Evolutionary conservation across 2,113 vertebrate species (phyloP), one percentile per base, ranked within the genome.

Genomic region (Sminthopsis crassicaudata): DNA sequence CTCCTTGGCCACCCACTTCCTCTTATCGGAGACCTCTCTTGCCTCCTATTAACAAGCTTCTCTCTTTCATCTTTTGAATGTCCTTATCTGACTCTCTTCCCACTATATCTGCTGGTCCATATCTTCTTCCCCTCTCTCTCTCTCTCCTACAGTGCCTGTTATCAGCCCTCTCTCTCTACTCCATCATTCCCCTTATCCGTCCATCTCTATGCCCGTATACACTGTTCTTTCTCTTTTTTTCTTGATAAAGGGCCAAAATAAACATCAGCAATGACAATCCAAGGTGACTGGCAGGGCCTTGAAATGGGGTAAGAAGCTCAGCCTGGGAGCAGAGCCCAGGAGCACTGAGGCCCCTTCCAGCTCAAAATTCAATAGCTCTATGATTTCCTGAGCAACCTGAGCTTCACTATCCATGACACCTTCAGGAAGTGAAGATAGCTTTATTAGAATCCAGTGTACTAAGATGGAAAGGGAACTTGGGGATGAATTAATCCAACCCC

Each of bases 161-260:
- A 94, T 96, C 97, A 94, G 91, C 95, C 54, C 67, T 46, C 89
- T 55, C 89, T 55, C 54, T 23, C 48, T 8, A 90, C 84, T 91
- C 94, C 67, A 94, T 93, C 95, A n/a, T 89, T 8, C 22, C n/a
- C 91, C 52, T 97, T 97, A 96, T 96, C 96, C 92, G 46, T 91
- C 92, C 92, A 94, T 54, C 89, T 92, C 89, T 76, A 90, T 0
- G 0, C 93, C 60, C 76, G 55, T 57, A 93, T 6, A 0, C 90
- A 90, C 48, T 89, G 88, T 88, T 96, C 14, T 94, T 95, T 93
- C n/a, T 93, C 53, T 42, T 53, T 16, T 9, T 91, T 95, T 95
- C 93, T 96, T 88, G 90, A 91, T 84, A 91, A 89, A 96, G 27
- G 11, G 46, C 92, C 11, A 7, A 0, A 12, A 52, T 55, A 60